Evolutionary conservation across 2,888 invertebrate genomes (phyloP).

Genomic region (Chymomyza fuscimana): DNA sequence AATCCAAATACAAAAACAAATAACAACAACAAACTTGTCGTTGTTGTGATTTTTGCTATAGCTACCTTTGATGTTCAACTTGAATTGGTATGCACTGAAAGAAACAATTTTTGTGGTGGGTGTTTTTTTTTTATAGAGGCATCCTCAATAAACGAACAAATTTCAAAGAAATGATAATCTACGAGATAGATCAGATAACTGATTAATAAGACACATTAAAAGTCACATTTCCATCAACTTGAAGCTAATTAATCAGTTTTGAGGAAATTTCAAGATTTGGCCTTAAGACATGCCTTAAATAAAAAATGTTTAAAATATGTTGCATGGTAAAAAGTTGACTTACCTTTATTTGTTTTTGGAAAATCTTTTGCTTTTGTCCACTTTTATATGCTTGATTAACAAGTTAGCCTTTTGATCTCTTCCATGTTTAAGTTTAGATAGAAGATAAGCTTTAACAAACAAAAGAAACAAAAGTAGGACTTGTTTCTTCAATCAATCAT

Average conservation of each 20-base stretch:
- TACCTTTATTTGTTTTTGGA: not conserved
- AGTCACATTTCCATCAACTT: not conserved
- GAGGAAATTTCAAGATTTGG: not conserved
- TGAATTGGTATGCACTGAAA: conserved; percentile 28
- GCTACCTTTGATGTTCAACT: conserved; percentile 61
- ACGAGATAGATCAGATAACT: not conserved
- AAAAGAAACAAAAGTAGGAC: no score
- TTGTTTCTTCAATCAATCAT: no score
- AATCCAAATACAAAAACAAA: not conserved
- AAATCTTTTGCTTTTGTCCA: not conserved
- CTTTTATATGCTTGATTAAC: no score
- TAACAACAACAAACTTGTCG: conserved; percentile 38
- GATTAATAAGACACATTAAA: not conserved
- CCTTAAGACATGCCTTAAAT: no score
- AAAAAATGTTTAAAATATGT: not conserved
- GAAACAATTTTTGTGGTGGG: not conserved
- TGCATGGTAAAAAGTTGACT: not conserved
- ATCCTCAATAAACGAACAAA: not conserved
- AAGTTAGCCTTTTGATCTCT: no score
- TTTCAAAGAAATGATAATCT: not conserved
- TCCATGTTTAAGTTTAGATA: no score
- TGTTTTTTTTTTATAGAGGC: not conserved
- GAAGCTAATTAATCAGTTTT: not conserved
- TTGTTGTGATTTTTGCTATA: conserved; percentile 47
- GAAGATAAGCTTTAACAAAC: no score